A percentile compares a stretch with the other conserved stretches of the same genome.
These are phyloP conservation scores for Platycnemis pennipes DNA, from an alignment of 2,888 invertebrate genomes.

Conservation along the genomic window DNA sequence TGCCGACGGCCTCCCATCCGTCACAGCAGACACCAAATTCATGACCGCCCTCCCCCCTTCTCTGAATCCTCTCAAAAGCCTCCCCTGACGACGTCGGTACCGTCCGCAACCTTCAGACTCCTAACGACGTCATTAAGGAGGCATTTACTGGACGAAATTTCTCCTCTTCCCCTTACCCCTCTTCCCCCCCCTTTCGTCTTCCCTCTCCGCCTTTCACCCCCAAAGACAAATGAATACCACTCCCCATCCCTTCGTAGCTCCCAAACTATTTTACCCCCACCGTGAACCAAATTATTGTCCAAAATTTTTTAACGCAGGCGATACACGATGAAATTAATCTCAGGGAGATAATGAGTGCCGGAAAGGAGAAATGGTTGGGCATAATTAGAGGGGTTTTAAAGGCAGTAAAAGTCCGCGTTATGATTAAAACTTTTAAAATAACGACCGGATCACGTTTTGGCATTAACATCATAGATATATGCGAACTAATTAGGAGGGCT, in stretches of 20 bases:
- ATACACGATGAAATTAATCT: neutral
- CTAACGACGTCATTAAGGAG: conserved; percentile 50
- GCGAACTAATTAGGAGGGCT: too few relatives aligned
- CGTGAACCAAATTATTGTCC: neutral
- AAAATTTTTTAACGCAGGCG: neutral
- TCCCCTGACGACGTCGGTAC: neutral
- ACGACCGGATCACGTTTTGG: neutral
- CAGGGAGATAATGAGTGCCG: too few relatives aligned
- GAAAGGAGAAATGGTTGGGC: neutral
- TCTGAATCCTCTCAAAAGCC: neutral
- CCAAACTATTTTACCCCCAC: neutral
- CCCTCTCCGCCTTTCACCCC: neutral
- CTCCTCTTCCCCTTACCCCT: too few relatives aligned
- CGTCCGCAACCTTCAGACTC: neutral
- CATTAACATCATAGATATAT: too few relatives aligned
- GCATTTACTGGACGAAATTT: conserved; percentile 27
- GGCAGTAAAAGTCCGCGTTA: neutral
- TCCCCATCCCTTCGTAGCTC: neutral
- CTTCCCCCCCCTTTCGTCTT: neutral
- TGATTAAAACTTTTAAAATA: neutral
- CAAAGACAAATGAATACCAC: neutral
- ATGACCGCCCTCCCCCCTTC: neutral
- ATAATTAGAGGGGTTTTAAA: neutral
- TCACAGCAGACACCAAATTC: neutral
- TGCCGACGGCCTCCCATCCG: neutral